These are phyloP conservation scores for Rhabdophis nuchalis DNA, from an alignment of 2,797 vertebrate species.

Conservation along the genomic window DNA sequence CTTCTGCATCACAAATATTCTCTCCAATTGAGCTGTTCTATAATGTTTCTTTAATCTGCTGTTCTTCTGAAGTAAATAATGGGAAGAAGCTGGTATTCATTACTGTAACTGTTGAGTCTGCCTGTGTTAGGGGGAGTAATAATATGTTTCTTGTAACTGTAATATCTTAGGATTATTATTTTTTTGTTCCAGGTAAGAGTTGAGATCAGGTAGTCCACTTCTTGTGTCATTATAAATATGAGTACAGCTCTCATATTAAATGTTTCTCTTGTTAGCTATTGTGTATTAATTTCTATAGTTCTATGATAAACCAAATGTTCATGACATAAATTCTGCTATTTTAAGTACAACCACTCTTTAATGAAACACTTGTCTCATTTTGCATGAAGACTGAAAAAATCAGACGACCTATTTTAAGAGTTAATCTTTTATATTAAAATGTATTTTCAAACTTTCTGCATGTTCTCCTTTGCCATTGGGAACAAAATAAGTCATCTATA, in stretches of 20 bases:
- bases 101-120: background rate
- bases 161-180: background rate
- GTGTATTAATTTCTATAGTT: background rate
- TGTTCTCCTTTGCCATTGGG: background rate
- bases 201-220: background rate
- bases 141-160: background rate
- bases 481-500: background rate
- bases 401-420: background rate
- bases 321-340: background rate
- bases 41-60: background rate
- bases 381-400: background rate
- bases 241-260: background rate
- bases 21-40: background rate
- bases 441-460: background rate
- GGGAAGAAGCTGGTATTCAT: background rate
- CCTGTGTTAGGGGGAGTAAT: background rate
- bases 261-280: background rate
- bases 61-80: background rate
- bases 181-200: background rate
- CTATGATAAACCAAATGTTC: background rate
- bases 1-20: background rate
- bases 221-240: background rate
- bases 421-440: background rate
- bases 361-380: slow-evolving; percentile 1
- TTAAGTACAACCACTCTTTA: background rate